Conservation (phyloP, 2,888 invertebrate species). For the Drosophila ezoana region DNA sequence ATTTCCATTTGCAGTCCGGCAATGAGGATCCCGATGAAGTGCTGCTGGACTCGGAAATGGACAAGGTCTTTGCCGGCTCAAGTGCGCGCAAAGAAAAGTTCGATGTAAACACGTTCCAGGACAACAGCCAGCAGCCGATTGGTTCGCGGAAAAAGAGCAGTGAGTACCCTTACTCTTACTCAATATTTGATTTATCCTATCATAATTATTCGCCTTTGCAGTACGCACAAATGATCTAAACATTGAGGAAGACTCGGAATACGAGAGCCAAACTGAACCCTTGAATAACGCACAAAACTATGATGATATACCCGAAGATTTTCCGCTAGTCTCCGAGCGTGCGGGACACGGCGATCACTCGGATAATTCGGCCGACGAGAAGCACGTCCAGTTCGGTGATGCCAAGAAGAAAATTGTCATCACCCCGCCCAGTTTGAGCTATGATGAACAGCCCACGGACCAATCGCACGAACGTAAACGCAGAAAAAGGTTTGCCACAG, state of each 20-base stretch:
- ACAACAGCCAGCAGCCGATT: conserved; percentile 77
- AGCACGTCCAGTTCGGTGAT: conserved; percentile 86
- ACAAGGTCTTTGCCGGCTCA: conserved; percentile 92
- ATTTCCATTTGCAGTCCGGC: conserved; percentile 83
- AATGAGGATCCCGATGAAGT: conserved; percentile 88
- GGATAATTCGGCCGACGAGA: conserved; percentile 84
- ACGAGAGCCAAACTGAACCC: conserved; percentile 82
- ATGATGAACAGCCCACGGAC: conserved; percentile 84
- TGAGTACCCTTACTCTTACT: not conserved
- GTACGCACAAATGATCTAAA: conserved; percentile 83
- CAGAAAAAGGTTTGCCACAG: conserved; percentile 84
- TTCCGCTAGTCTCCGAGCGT: conserved; percentile 85
- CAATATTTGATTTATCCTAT: not conserved
- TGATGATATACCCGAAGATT: conserved; percentile 85
- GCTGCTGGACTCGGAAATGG: conserved; percentile 94
- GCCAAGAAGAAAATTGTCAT: conserved; percentile 84
- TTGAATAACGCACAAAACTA: conserved; percentile 82
- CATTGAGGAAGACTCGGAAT: conserved; percentile 84
- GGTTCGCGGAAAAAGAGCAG: conserved; percentile 82
- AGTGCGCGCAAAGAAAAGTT: conserved; percentile 86
- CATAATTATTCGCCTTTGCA: conserved; percentile 34
- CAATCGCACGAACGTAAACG: conserved; percentile 85
- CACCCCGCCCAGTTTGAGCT: conserved; percentile 80
- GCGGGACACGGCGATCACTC: conserved; percentile 85
- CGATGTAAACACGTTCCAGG: conserved; percentile 87